These are phyloP conservation scores for Champsocephalus esox DNA, from an alignment of 2,797 vertebrate genomes.

Conservation along the genomic window DNA sequence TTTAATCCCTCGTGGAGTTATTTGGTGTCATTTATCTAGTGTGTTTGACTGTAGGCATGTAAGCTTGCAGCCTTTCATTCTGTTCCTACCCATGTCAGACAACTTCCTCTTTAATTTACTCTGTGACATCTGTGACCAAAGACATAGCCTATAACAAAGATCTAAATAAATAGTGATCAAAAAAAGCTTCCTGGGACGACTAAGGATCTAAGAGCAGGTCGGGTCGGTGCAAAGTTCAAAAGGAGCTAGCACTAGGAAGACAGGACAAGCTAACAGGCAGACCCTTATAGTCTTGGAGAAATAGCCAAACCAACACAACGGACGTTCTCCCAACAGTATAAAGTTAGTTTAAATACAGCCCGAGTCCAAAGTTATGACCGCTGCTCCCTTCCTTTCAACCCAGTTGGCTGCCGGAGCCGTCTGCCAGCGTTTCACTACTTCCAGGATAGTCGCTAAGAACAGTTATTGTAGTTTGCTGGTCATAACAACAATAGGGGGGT, in stretches of 20 bases:
- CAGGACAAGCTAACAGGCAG: conserved; percentile 1
- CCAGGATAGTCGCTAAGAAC: conserved; percentile 42
- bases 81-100: conserved; percentile 46
- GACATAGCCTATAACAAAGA: conserved; percentile 21
- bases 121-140: conserved; percentile 36
- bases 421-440: conserved; percentile 51
- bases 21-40: conserved; percentile 11
- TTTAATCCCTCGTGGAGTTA: neutral
- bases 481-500: conserved; percentile 59
- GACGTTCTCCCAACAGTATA: conserved; percentile 15
- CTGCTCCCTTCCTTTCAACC: conserved; percentile 54
- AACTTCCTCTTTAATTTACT: conserved; percentile 63
- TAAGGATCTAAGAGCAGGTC: neutral
- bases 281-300: neutral
- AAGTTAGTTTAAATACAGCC: conserved; percentile 32
- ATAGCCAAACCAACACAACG: conserved; percentile 9
- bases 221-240: neutral
- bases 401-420: conserved; percentile 52
- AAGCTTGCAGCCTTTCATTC: conserved; percentile 32
- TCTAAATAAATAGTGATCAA: neutral
- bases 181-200: conserved; percentile 15
- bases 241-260: conserved; percentile 5
- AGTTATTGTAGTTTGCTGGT: conserved; percentile 39
- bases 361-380: conserved; percentile 42
- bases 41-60: conserved; percentile 31